Evolutionary conservation across 2,797 vertebrate genomes (phyloP), one percentile per base, ranked within the genome.

Genomic region (Macropus fuliginosus): DNA sequence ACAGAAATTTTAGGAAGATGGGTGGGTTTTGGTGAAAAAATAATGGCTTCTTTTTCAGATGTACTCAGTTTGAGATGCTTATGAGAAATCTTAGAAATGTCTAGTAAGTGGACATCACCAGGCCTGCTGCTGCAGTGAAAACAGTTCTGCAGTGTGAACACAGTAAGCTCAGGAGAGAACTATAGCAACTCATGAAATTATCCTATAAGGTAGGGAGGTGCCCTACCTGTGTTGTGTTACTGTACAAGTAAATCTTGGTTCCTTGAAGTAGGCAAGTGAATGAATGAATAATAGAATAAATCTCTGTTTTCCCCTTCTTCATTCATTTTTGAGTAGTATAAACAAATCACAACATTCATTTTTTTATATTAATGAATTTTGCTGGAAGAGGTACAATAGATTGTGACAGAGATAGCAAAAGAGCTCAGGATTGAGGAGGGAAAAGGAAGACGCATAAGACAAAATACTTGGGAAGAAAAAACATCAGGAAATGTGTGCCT

Each of bases 401-500:
- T 87, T 92, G 0, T 93, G 52, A 12, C 56, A 56, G 92, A 4
- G n/a, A 6, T 92, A 18, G 11, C 54, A 9, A 16, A 3, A 54
- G 1, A 92, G 14, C 27, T 91, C 27, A 91, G 28, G 94, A 52
- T 29, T 95, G 92, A 96, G 93, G 52, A 94, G 92, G 0, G 96
- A 95, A 27, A 6, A 93, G 18, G 91, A 97, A 97, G 62, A 34
- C 1, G 1, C 3, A 18, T 11, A 59, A 24, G 55, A 91, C 92
- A 95, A 95, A 54, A 1, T 91, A 96, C 56, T 62, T 54, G 31
- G 5, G 18, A 81, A 40, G n/a, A 74, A 91, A 34, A 94, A 55
- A 56, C 93, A 91, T 92, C 14, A 3, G 90, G n/a, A 95, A 94
- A 95, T 94, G 29, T 94, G 5, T 98, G 16, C 55, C 56, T 87